Evolutionary conservation across 1,140 invertebrate species (phyloP).

Genomic region (Trichomalopsis sarcophagae): DNA sequence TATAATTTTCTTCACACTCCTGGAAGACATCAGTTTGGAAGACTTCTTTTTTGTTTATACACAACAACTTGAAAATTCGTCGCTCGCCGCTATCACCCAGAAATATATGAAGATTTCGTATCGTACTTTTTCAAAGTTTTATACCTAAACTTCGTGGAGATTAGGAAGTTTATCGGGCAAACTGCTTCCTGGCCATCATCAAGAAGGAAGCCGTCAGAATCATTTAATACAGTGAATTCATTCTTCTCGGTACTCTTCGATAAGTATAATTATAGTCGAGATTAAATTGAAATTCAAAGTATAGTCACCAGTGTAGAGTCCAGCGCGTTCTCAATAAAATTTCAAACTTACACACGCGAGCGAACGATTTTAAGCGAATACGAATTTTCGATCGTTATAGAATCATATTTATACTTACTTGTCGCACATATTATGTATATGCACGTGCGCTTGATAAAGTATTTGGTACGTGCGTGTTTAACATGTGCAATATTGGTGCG

Average conservation of each 20-base stretch:
- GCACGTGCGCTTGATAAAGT: not conserved
- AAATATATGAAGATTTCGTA: not conserved
- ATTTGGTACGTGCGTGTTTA: not conserved
- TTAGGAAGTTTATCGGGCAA: not conserved
- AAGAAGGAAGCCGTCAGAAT: not conserved
- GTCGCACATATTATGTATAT: not conserved
- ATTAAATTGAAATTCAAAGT: not conserved
- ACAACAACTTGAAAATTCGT: slow-evolving; percentile 26
- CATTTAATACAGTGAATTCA: no score
- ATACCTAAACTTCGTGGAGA: not conserved
- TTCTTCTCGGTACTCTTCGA: no score
- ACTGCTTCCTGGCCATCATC: not conserved
- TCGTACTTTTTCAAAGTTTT: not conserved
- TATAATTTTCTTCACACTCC: slow-evolving; percentile 36
- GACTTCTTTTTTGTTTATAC: slow-evolving; percentile 8
- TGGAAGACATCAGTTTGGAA: slow-evolving; percentile 28
- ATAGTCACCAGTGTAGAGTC: not conserved
- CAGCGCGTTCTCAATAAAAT: no score
- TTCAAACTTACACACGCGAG: no score
- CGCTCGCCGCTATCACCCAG: no score
- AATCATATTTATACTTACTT: not conserved
- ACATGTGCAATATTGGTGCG: not conserved
- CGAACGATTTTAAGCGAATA: not conserved
- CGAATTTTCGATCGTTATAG: not conserved
- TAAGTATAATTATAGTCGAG: no score